phyloP scores from a whole-genome alignment of 2,113 vertebrate genomes.

The Thomomys bottae region DNA sequence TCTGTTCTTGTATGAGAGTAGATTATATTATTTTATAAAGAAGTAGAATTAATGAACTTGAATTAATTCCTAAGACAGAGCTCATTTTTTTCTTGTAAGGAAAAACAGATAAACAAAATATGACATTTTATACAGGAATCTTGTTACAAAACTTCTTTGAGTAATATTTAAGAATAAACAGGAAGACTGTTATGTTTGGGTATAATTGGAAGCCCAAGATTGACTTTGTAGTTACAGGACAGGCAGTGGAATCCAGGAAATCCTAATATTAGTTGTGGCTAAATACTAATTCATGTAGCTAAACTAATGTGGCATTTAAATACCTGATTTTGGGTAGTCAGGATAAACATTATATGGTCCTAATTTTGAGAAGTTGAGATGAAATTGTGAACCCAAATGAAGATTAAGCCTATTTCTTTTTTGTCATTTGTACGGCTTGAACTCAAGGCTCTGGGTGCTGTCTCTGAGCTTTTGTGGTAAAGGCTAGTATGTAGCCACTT shows the following conservation, averaged over 20 bases:
- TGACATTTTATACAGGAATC: not conserved
- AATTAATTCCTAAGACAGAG: slow-evolving; percentile 13
- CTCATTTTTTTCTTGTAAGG: not conserved
- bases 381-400: not conserved
- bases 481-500: no score
- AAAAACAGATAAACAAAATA: slow-evolving; percentile 43
- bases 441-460: no score
- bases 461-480: no score
- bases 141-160: slow-evolving; percentile 9
- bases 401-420: not conserved
- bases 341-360: not conserved
- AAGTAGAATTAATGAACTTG: slow-evolving; percentile 5
- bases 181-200: not conserved
- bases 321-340: not conserved
- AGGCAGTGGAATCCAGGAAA: not conserved
- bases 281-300: not conserved
- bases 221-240: not conserved
- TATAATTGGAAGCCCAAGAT: slow-evolving; percentile 11
- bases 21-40: slow-evolving; percentile 26
- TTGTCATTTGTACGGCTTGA: no score
- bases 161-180: slow-evolving; percentile 29
- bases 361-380: slow-evolving; percentile 9
- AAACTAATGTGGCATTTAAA: not conserved
- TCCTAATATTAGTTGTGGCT: not conserved
- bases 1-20: not conserved